These are phyloP conservation scores for Drosophila algonquin DNA, from an alignment of 2,888 invertebrate species.

Conservation along the genomic window DNA sequence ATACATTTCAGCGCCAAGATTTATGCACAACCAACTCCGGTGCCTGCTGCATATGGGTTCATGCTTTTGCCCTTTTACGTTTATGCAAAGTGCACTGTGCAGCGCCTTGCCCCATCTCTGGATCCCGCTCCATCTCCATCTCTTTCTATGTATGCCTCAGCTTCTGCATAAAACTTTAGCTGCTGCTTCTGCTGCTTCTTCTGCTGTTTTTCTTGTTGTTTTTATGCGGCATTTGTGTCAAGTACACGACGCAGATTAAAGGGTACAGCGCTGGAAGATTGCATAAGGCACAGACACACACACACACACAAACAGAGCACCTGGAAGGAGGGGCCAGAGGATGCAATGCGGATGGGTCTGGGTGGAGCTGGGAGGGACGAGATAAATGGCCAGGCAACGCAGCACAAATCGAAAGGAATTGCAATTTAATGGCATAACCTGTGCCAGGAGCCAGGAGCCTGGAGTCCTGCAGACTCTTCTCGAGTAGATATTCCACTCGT, in stretches of 20 bases:
- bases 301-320: not conserved
- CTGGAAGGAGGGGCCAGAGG: not conserved
- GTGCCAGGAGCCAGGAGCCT: constrained; percentile 37
- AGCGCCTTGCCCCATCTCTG: constrained; percentile 18
- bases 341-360: not conserved
- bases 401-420: constrained; percentile 74
- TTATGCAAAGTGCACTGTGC: constrained; percentile 68
- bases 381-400: constrained; percentile 63
- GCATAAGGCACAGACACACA: constrained; percentile 47
- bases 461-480: constrained; percentile 4
- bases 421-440: constrained; percentile 72
- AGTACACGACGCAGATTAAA: constrained; percentile 76
- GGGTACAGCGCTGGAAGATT: constrained; percentile 72
- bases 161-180: constrained; percentile 59
- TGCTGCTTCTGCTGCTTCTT: not conserved
- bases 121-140: not conserved
- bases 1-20: constrained; percentile 72
- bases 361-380: constrained; percentile 10
- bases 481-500: not conserved
- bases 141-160: constrained; percentile 22
- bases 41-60: constrained; percentile 58
- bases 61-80: constrained; percentile 52
- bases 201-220: constrained; percentile 53
- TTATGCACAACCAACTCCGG: constrained; percentile 61
- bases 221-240: constrained; percentile 73